A percentile compares a stretch with the other conserved stretches of the same genome.
phyloP scores from a whole-genome alignment of 2,113 vertebrate genomes.

The Lamprologus speciosus region DNA sequence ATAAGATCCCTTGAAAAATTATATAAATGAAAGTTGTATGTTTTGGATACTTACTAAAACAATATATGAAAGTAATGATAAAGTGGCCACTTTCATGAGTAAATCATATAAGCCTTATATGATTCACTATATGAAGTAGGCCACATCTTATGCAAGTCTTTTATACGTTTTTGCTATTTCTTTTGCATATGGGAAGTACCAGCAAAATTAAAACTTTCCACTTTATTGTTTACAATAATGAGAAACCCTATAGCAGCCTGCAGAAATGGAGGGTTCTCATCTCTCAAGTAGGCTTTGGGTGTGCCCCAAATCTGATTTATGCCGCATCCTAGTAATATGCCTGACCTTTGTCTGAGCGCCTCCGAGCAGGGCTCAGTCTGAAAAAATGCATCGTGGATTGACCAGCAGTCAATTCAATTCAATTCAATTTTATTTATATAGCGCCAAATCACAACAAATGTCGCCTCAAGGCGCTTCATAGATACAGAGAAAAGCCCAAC shows the following conservation, averaged over 20 bases:
- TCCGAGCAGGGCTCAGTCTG: neutral
- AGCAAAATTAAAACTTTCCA: neutral
- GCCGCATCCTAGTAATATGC: neutral
- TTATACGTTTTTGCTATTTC: too few species aligned
- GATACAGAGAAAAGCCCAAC: too few species aligned
- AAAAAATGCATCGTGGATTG: neutral
- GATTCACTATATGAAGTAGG: too few species aligned
- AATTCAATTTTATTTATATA: too few species aligned
- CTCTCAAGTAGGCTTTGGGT: neutral
- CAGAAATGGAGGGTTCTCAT: neutral
- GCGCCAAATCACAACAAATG: too few species aligned
- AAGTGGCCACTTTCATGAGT: neutral
- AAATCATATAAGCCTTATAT: too few species aligned
- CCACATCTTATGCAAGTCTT: too few species aligned
- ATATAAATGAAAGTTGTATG: neutral
- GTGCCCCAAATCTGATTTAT: neutral
- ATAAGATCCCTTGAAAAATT: neutral
- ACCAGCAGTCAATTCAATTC: too few species aligned
- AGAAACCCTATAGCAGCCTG: neutral
- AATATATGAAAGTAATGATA: neutral
- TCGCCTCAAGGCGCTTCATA: too few species aligned
- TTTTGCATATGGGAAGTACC: too few species aligned
- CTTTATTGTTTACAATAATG: neutral
- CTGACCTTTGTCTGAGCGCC: neutral
- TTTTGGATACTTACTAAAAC: neutral